A percentile compares a stretch with the other conserved stretches of the same genome.
These are phyloP conservation scores for Pachyrhynchus sulphureomaculatus DNA, from an alignment of 1,140 invertebrate genomes.

Conservation along the genomic window DNA sequence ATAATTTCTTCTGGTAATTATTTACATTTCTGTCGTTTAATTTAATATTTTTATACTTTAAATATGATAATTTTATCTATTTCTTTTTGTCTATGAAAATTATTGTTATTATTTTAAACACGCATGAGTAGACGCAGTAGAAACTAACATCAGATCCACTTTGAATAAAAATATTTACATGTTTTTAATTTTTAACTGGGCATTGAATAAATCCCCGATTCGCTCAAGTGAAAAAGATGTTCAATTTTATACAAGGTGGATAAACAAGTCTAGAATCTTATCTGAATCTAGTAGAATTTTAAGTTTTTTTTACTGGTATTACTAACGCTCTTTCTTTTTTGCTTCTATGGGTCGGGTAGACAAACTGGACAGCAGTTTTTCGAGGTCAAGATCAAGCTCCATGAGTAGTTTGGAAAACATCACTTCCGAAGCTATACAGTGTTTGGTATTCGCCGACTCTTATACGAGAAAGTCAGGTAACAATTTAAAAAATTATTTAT, in stretches of 20 bases:
- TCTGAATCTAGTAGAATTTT: no score
- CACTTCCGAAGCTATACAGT: constrained; percentile 92
- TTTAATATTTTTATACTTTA: no score
- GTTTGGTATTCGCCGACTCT: constrained; percentile 93
- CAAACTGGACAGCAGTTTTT: constrained; percentile 94
- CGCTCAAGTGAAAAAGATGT: no score
- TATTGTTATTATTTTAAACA: background rate
- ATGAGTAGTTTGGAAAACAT: constrained; percentile 98
- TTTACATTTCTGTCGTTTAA: no score
- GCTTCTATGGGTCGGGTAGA: constrained; percentile 77
- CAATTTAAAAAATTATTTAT: background rate
- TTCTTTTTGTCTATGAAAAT: background rate
- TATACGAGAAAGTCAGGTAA: constrained; percentile 92
- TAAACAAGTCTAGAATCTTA: no score
- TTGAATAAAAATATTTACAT: no score
- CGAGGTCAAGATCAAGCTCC: constrained; percentile 92
- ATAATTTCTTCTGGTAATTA: no score
- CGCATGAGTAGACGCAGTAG: background rate
- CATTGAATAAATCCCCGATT: no score
- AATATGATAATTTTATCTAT: no score
- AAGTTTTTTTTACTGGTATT: no score
- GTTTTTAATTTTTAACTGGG: no score
- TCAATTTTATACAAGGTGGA: no score
- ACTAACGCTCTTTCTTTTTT: constrained; percentile 37
- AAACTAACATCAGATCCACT: background rate